Base-by-base conservation (phyloP, 2,888 invertebrate species). In the Polydesmus complanatus region DNA sequence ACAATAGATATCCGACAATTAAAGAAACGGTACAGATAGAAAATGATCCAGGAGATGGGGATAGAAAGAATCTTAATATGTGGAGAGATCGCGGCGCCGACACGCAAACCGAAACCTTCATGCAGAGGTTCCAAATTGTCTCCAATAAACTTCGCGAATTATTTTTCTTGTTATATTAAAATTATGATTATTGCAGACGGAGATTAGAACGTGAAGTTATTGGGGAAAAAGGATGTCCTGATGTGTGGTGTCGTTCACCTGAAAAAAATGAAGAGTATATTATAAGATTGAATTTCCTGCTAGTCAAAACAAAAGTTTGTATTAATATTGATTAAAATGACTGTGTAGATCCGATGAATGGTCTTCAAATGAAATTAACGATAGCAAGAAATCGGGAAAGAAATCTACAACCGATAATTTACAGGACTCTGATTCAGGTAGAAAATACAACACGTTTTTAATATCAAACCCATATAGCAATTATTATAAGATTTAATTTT, bases 131-230 rank as follows among this genome's bases (percentile, higher is more conserved):
- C 37, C 14, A 14, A 8, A 37, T 37, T 37, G 37, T 37, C n/a
- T n/a, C n/a, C n/a, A n/a, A n/a, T n/a, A n/a, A n/a, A n/a, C n/a
- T n/a, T n/a, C n/a, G 8, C 14, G 37, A 8, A 37, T 37, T 37
- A 14, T 37, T 14, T 8, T 37, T 14, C 14, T 5, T 37, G 5
- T 14, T 8, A 37, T 14, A 8, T 14, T 8, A 37, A 37, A 8
- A 37, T 37, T 37, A 8, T 27, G 25, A 37, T 37, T 37, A 37
- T 50, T 27, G 25, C 26, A 58, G 62, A 27, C 11, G 62, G 19
- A n/a, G 62, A 18, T n/a, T 54, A 37, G 62, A 62, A 48, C 53
- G 62, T 14, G 62, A 62, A 25, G 54, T 26, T 27, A 62, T 62
- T 14, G 62, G 62, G 3, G 14, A 27, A 11, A 25, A 21, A 21